Conservation (phyloP, 2,797 vertebrate genomes). For the Acipenser ruthenus region DNA sequence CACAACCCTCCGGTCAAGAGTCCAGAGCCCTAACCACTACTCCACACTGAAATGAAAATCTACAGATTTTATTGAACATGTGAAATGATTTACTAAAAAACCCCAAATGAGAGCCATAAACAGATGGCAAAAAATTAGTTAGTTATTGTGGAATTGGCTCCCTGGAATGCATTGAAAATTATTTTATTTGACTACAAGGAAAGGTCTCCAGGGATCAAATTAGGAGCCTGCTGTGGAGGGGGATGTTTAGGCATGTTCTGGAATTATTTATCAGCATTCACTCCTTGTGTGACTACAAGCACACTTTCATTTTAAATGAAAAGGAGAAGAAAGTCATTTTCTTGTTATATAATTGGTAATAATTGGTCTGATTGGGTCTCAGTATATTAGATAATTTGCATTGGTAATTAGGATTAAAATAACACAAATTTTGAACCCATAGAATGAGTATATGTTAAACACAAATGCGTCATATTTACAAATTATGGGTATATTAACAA, state of each 20-base stretch:
- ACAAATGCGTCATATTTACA: too few species aligned
- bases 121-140: constrained; percentile 59
- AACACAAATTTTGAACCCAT: too few species aligned
- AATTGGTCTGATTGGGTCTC: constrained; percentile 63
- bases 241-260: constrained; percentile 65
- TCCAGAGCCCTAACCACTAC: too few species aligned
- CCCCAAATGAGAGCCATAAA: constrained; percentile 61
- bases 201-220: constrained; percentile 70
- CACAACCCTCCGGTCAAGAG: too few species aligned
- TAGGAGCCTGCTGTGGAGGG: constrained; percentile 69
- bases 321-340: constrained; percentile 49
- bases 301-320: constrained; percentile 66
- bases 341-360: constrained; percentile 64
- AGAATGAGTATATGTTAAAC: too few species aligned
- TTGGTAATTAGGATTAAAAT: constrained; percentile 43
- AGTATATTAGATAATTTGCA: constrained; percentile 60
- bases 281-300: constrained; percentile 60
- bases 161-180: constrained; percentile 59
- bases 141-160: constrained; percentile 51
- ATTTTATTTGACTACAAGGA: constrained; percentile 62
- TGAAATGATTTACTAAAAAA: constrained; percentile 70
- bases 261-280: constrained; percentile 74
- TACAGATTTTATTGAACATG: constrained; percentile 64
- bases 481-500: too few species aligned
- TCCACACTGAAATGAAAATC: too few species aligned